Evolutionary conservation across 2,797 vertebrate species (phyloP).

Genomic region (Sorex maritimensis): DNA sequence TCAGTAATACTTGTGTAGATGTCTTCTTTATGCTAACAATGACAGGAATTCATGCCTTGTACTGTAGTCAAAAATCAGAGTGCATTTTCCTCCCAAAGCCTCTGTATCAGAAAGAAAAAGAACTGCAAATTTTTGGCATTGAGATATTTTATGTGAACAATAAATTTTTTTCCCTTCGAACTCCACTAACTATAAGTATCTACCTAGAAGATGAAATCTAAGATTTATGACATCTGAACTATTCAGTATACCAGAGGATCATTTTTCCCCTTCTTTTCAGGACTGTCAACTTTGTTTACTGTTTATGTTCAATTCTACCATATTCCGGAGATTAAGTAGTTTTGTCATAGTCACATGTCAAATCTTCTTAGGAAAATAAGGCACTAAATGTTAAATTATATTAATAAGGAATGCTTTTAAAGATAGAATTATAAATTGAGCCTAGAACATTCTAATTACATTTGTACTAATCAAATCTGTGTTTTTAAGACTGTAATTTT

Average conservation of each 20-base stretch:
- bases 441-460: slow-evolving; percentile 75
- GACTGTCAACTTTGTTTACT: slow-evolving; percentile 84
- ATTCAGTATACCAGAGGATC: slow-evolving; percentile 70
- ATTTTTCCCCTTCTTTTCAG: slow-evolving; percentile 71
- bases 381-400: slow-evolving; percentile 69
- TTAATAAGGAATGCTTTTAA: slow-evolving; percentile 71
- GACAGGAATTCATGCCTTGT: slow-evolving; percentile 82
- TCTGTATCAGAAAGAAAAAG: slow-evolving; percentile 78
- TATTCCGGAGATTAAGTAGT: slow-evolving; percentile 76
- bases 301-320: slow-evolving; percentile 78
- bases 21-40: slow-evolving; percentile 89
- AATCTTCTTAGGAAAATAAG: slow-evolving; percentile 69
- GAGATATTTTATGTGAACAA: slow-evolving; percentile 80
- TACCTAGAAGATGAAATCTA: slow-evolving; percentile 78
- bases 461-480: slow-evolving; percentile 78
- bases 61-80: slow-evolving; percentile 84
- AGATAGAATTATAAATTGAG: slow-evolving; percentile 70
- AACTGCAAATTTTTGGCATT: slow-evolving; percentile 73
- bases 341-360: slow-evolving; percentile 61
- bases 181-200: slow-evolving; percentile 77
- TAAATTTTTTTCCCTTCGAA: slow-evolving; percentile 71
- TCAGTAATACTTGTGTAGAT: slow-evolving; percentile 86
- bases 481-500: slow-evolving; percentile 68
- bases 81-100: slow-evolving; percentile 70
- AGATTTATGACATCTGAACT: slow-evolving; percentile 77